Evolutionary conservation across 2,113 vertebrate species (phyloP).

Genomic region (Natator depressus): DNA sequence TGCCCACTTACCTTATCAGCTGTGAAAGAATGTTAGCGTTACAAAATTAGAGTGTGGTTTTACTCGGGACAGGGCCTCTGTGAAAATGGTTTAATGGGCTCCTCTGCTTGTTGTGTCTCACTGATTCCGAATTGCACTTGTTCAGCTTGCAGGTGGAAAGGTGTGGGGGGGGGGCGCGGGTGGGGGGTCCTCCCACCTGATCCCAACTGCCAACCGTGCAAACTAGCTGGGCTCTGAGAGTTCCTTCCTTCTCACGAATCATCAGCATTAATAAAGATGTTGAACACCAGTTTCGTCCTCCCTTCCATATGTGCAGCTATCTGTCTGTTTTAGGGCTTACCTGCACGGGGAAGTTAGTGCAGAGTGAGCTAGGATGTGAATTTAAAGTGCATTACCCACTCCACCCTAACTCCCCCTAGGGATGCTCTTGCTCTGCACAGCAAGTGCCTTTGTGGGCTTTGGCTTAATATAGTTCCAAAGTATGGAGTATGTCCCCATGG

Average conservation of each 20-base stretch:
- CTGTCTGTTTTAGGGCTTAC: background rate
- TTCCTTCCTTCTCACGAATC: rapidly evolving
- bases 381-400: background rate
- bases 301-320: background rate
- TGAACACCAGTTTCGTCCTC: background rate
- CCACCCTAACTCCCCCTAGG: background rate
- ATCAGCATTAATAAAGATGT: background rate
- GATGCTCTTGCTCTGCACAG: background rate
- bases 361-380: background rate
- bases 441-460: background rate
- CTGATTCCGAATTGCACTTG: rapidly evolving
- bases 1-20: background rate
- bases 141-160: background rate
- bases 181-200: background rate
- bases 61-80: background rate
- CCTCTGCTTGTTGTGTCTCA: background rate
- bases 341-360: background rate
- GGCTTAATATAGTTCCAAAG: background rate
- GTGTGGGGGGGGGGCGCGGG: no score
- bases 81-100: background rate
- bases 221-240: background rate
- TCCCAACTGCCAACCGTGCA: rapidly evolving
- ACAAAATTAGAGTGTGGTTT: rapidly evolving
- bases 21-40: background rate
- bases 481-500: background rate